Evolutionary conservation across 2,888 invertebrate species (phyloP).

Genomic region (Troglohyphantes excavatus): DNA sequence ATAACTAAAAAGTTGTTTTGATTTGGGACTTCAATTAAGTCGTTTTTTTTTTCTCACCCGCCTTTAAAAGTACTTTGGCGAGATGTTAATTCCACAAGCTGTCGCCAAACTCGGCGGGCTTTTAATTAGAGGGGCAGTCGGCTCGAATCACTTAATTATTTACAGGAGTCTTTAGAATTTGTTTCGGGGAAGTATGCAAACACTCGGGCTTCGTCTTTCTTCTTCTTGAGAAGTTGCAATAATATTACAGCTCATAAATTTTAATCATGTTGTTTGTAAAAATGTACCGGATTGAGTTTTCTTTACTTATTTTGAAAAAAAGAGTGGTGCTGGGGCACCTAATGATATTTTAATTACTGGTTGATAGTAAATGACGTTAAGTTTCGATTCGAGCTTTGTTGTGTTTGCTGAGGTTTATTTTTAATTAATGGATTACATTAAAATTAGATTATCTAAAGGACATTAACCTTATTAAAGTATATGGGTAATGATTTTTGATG

Average conservation of each 20-base stretch:
- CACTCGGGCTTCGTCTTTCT: background rate
- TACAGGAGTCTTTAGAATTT: background rate
- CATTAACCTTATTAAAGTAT: too few species aligned
- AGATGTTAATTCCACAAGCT: conserved; percentile 34
- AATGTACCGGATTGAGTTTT: background rate
- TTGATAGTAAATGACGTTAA: background rate
- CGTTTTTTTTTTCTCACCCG: background rate
- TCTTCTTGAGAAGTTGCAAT: background rate
- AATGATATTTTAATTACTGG: conserved; percentile 11
- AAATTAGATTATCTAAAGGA: too few species aligned
- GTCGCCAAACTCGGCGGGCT: background rate
- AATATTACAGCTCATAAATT: conserved; percentile 25
- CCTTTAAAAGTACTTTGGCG: background rate
- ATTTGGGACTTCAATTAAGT: background rate
- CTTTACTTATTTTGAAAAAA: background rate
- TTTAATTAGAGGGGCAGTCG: conserved; percentile 11
- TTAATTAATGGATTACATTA: too few species aligned
- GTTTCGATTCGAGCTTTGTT: background rate
- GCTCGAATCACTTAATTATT: conserved; percentile 10
- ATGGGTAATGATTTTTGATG: too few species aligned
- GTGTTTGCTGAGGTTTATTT: background rate
- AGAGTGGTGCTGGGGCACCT: background rate
- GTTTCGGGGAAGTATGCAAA: background rate
- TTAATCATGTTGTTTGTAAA: conserved; percentile 9
- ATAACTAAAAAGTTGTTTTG: conserved; percentile 41